Percentiles rank a stretch among this genome's conserved stretches.
Evolutionary conservation across 1,140 invertebrate species (phyloP).

Genomic region (Atta colombica): DNA sequence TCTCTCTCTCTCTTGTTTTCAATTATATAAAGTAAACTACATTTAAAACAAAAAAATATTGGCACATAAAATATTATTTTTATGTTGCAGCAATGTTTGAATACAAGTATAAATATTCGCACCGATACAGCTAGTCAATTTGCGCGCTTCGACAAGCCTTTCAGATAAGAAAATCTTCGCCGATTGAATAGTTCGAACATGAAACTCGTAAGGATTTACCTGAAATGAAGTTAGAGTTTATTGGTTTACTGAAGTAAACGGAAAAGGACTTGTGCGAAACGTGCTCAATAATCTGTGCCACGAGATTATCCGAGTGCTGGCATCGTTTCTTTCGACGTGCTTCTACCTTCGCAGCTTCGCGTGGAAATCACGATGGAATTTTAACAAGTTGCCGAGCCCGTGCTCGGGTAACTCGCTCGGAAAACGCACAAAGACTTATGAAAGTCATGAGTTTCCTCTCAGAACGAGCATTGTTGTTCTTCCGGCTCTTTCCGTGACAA

Average conservation of each 20-base stretch:
- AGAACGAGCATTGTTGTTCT: slow-evolving; percentile 42
- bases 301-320: slow-evolving; percentile 73
- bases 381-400: slow-evolving; percentile 68
- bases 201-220: slow-evolving; percentile 71
- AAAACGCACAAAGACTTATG: slow-evolving; percentile 67
- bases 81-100: not conserved
- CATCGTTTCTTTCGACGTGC: slow-evolving; percentile 69
- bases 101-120: slow-evolving; percentile 7
- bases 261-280: slow-evolving; percentile 73
- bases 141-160: slow-evolving; percentile 39
- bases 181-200: slow-evolving; percentile 57
- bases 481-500: slow-evolving; percentile 37
- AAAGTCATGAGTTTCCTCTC: slow-evolving; percentile 66
- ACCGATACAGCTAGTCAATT: not conserved
- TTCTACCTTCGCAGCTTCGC: slow-evolving; percentile 41
- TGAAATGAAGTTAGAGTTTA: slow-evolving; percentile 77
- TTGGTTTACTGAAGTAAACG: slow-evolving; percentile 76
- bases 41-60: not conserved
- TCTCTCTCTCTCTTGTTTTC: not conserved
- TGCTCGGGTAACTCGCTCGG: slow-evolving; percentile 27
- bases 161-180: slow-evolving; percentile 65
- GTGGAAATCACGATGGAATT: slow-evolving; percentile 73
- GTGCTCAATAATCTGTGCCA: slow-evolving; percentile 77
- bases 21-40: not conserved
- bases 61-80: not conserved